These are phyloP conservation scores for Sesamia nonagrioides DNA, from an alignment of 1,140 invertebrate genomes.

Conservation along the genomic window DNA sequence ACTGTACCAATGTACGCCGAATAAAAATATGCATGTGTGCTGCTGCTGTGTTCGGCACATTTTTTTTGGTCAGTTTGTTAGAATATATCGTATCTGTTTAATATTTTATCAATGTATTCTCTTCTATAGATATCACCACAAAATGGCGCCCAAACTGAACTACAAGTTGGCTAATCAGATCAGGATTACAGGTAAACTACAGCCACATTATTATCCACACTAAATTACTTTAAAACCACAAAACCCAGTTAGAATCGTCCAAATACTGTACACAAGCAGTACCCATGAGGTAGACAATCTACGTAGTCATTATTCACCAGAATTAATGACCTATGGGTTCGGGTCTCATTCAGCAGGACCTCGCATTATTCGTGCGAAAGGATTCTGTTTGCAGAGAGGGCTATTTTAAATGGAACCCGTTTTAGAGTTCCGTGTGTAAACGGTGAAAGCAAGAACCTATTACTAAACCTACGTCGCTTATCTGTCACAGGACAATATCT, in stretches of 20 bases:
- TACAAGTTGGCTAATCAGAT: too few relatives aligned
- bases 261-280: neutral
- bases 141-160: too few relatives aligned
- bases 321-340: constrained; percentile 36
- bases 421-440: neutral
- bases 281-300: neutral
- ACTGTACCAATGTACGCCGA: too few relatives aligned
- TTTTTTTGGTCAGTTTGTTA: too few relatives aligned
- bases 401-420: constrained; percentile 29
- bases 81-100: too few relatives aligned
- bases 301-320: constrained; percentile 35
- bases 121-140: too few relatives aligned
- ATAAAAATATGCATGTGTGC: too few relatives aligned
- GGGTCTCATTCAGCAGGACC: neutral
- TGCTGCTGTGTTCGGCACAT: too few relatives aligned
- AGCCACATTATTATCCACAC: too few relatives aligned
- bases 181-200: too few relatives aligned
- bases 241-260: neutral
- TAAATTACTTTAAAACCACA: neutral
- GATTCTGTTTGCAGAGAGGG: constrained; percentile 31
- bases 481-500: too few relatives aligned
- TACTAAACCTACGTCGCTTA: neutral
- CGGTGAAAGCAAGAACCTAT: neutral
- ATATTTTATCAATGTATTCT: too few relatives aligned
- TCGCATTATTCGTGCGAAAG: constrained; percentile 13